Conservation (phyloP, 2,888 invertebrate species). For the Zygogramma bicolorata region DNA sequence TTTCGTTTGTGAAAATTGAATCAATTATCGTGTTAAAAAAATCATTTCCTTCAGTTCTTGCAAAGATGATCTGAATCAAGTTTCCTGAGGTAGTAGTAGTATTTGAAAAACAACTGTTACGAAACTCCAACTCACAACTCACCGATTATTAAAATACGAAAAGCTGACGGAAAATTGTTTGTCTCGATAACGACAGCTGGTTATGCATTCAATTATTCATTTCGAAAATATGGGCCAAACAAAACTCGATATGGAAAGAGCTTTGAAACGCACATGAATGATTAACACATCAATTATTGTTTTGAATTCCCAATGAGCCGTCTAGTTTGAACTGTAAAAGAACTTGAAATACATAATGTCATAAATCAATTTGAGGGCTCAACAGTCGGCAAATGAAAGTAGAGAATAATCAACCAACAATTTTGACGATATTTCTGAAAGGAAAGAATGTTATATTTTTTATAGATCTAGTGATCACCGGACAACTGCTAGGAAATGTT, state of each 20-base stretch:
- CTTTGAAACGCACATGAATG: conserved; percentile 8
- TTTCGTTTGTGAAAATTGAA: too few relatives aligned
- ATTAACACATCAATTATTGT: conserved; percentile 11
- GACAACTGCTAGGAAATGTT: too few relatives aligned
- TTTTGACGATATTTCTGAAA: too few relatives aligned
- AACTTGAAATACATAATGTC: neutral
- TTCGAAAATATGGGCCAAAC: neutral
- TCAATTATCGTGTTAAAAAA: too few relatives aligned
- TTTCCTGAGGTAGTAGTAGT: too few relatives aligned
- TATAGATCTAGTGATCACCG: too few relatives aligned
- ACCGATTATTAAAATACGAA: neutral
- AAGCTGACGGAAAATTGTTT: neutral
- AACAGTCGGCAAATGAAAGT: neutral
- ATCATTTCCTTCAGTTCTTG: too few relatives aligned
- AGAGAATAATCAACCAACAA: neutral
- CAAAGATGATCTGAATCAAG: too few relatives aligned
- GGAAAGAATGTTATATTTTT: too few relatives aligned
- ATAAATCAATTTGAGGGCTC: neutral
- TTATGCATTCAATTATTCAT: conserved; percentile 18
- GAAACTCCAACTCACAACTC: neutral
- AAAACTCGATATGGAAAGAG: conserved; percentile 5
- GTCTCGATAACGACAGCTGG: neutral
- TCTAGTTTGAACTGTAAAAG: neutral
- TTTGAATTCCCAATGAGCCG: neutral
- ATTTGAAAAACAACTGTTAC: neutral